Base-by-base conservation (phyloP, 2,113 vertebrate species). In the Colinus virginianus region DNA sequence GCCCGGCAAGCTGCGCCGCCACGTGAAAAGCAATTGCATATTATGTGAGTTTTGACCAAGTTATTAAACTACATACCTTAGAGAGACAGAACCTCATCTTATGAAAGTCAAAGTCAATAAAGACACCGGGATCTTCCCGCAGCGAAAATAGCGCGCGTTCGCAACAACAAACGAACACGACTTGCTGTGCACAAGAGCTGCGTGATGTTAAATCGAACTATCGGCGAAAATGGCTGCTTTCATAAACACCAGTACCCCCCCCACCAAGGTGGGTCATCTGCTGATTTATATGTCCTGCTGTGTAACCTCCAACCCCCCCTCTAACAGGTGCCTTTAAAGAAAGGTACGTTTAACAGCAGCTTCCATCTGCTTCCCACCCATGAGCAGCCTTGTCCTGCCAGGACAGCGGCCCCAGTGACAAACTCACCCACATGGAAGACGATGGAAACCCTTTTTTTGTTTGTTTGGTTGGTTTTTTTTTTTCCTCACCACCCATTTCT, bases 31-130 rank as follows among this genome's bases (percentile, higher is more conserved):
- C 64, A 91, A 95, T 95, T 62, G 4, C 46, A 78, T 81, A 94
- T 95, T 94, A 91, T 72, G 91, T 72, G 79, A 61, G 20, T 68
- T 94, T 80, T 94, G 90, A 96, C 95, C 96, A 92, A 90, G 91
- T 96, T 96, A 95, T 95, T 96, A 96, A 96, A 94, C 94, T 68
- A 75, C 82, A 49, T 68, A 90, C 95, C 96, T 95, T 91, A 22
- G 95, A 95, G 95, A 96, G 90, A 92, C 56, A 78, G 78, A 92
- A 90, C 48, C 87, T 96, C 90, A 88, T 88, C 93, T 93, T 87
- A 95, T 80, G 92, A 87, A 95, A 94, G 91, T 93, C 95, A 88
- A 86, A 95, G 93, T 94, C 94, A 96, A 96, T 95, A 96, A 96
- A 96, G 91, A 78, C 78, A 85, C 82, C 3, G 8, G 61, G 76